Base-by-base conservation (phyloP, 2,888 invertebrate species). In the Tuberolachnus salignus region DNA sequence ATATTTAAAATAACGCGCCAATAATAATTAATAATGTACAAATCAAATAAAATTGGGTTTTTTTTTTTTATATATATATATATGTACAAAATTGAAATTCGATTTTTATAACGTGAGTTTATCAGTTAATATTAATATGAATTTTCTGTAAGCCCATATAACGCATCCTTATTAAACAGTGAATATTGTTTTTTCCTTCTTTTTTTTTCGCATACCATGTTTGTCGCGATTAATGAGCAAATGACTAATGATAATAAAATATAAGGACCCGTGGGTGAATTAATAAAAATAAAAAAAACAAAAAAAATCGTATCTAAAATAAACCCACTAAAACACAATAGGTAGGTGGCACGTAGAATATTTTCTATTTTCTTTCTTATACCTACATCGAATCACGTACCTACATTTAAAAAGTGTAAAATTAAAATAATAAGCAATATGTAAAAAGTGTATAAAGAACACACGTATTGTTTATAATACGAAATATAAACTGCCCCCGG, bases 391-490 rank as follows among this genome's bases (percentile, higher is more conserved):
- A n/a, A 72, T 49, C 72, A 72, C 72, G 72, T 72, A 49, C n/a
- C n/a, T n/a, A n/a, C 59, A 71, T 59, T 57, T 44, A 46, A 57
- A 19, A 69, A 71, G n/a, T 59, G 59, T 46, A 59, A 49, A 70
- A 59, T 59, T 59, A 6, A 59, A 71, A 71, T 71, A 49, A 49
- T 59, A 34, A 34, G 34, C 6, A 59, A 71, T 71, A 46, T 49
- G 19, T 49, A 26, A 26, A 71, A 46, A 46, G 57, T 49, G 14
- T 49, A 26, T 46, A 71, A 57, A 59, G 57, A 72, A 71, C 46
- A 61, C 72, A 72, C 72, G 72, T 72, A 72, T 46, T 72, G 72
- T 72, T 72, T 72, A 72, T 49, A 49, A 49, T 26, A 49, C 14
- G 46, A 59, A 59, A 59, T 72, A 59, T 72, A 49, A 26, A 71